Percentiles rank a stretch among this genome's conserved stretches.
Evolutionary conservation across 1,140 invertebrate genomes (phyloP).

Genomic region (Lepidurus arcticus): DNA sequence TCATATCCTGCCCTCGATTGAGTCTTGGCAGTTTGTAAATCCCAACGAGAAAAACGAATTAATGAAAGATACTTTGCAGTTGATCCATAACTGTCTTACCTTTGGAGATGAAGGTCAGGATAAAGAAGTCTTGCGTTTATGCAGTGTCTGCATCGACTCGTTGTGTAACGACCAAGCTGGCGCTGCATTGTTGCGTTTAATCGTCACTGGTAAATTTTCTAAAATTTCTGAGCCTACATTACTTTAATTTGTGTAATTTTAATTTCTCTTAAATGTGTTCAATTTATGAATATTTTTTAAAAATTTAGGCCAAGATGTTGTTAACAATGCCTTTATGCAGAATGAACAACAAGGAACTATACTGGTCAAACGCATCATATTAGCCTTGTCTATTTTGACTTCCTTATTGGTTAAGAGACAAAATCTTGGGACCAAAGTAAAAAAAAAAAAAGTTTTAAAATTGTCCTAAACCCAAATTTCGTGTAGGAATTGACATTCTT

Average conservation of each 20-base stretch:
- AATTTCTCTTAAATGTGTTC: background rate
- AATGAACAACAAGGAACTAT: background rate
- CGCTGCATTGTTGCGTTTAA: background rate
- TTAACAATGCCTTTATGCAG: background rate
- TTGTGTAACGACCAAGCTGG: background rate
- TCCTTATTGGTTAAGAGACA: background rate
- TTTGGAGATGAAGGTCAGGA: background rate
- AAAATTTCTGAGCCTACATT: background rate
- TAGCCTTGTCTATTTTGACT: background rate
- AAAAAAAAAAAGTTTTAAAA: background rate
- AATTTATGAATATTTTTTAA: background rate
- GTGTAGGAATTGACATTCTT: background rate
- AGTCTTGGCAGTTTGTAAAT: background rate
- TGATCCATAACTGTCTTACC: background rate
- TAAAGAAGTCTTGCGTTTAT: background rate
- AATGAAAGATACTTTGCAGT: background rate
- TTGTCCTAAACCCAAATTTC: background rate
- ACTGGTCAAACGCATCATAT: background rate
- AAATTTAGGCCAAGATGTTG: background rate
- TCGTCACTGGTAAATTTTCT: background rate
- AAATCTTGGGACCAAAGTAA: background rate
- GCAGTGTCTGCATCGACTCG: background rate
- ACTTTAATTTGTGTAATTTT: background rate
- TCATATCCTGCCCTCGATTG: background rate
- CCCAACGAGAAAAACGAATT: background rate